These are phyloP conservation scores for Nasonia vitripennis DNA, from an alignment of 1,140 invertebrate species.

Conservation along the genomic window DNA sequence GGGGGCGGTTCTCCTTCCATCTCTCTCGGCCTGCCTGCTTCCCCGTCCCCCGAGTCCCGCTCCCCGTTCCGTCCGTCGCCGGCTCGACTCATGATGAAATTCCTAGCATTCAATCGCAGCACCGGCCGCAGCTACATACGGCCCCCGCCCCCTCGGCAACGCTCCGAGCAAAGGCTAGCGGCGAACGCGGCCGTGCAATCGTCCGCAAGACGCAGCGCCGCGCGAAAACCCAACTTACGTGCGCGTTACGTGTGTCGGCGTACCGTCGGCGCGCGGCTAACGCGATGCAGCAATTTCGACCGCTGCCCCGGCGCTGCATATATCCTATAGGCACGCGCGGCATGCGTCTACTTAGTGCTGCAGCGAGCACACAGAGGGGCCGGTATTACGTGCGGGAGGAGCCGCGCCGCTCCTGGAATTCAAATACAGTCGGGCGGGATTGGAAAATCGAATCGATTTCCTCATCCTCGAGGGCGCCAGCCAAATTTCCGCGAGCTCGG, in stretches of 20 bases:
- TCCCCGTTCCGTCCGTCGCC: conserved; percentile 56
- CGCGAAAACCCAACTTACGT: too few species aligned
- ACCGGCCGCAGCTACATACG: conserved; percentile 65
- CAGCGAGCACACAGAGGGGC: neutral
- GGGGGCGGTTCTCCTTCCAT: conserved; percentile 64
- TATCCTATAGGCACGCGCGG: neutral
- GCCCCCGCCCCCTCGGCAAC: too few species aligned
- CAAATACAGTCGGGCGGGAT: conserved; percentile 67
- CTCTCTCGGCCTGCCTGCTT: conserved; percentile 29
- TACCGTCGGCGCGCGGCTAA: neutral
- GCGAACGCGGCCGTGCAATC: too few species aligned
- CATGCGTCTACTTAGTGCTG: neutral
- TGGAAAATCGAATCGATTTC: conserved; percentile 70
- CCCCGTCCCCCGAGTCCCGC: conserved; percentile 49
- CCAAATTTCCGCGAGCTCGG: too few species aligned
- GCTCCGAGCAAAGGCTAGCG: too few species aligned
- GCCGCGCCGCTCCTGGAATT: conserved; percentile 56
- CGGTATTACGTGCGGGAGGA: neutral
- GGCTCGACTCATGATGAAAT: conserved; percentile 75
- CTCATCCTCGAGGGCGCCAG: conserved; percentile 36
- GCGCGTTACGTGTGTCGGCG: too few species aligned
- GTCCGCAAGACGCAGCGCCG: too few species aligned
- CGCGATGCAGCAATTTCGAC: neutral
- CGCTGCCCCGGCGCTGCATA: neutral
- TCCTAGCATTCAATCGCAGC: conserved; percentile 75